Base-by-base conservation (phyloP, 2,797 vertebrate genomes). In the Micromesistius poutassou region DNA sequence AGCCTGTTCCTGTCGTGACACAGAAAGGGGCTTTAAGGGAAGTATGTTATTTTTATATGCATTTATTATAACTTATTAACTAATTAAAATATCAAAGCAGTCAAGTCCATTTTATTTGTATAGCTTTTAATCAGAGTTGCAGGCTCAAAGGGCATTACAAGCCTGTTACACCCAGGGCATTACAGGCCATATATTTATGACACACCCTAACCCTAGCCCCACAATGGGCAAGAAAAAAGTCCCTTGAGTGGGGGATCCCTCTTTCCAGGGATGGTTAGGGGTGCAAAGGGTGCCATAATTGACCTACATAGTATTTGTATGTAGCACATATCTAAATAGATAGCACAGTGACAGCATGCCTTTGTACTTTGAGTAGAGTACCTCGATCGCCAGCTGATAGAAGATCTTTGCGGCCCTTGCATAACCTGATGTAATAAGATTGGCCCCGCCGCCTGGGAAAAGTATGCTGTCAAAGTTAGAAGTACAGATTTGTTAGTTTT, bases 301-400 rank as follows among this genome's bases (percentile, higher is more conserved):
- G 14, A 19, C 46, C 13, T 50, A 16, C 46, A 50, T 5, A 50
- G 16, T 31, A 31, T 40, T 40, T 40, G 40, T 42, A 42, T 4
- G 14, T 50, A 72, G 5, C 33, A 82, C 16, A 71, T 0, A 14
- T 40, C 22, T 14, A 46, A 40, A n/a, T 55, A 22, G 0, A 9
- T 0, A 38, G 71, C 31, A n/a, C n/a, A n/a, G n/a, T n/a, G n/a
- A n/a, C n/a, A 25, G 22, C 46, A 50, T 22, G 19, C 14, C 46
- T 50, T 50, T 50, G 0, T 33, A 62, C n/a, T 5, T 14, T 25
- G 5, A 30, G 0, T 0, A 0, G 2, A 22, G 91, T 92, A 98
- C 98, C 96, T 96, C 88, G 77, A 96, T 84, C 10, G 96, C 94
- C 76, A 96, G 94, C 7, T 89, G 79, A 81, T 97, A 99, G 87